Conservation (phyloP, 2,888 invertebrate species). For the Tetramorium bicarinatum region DNA sequence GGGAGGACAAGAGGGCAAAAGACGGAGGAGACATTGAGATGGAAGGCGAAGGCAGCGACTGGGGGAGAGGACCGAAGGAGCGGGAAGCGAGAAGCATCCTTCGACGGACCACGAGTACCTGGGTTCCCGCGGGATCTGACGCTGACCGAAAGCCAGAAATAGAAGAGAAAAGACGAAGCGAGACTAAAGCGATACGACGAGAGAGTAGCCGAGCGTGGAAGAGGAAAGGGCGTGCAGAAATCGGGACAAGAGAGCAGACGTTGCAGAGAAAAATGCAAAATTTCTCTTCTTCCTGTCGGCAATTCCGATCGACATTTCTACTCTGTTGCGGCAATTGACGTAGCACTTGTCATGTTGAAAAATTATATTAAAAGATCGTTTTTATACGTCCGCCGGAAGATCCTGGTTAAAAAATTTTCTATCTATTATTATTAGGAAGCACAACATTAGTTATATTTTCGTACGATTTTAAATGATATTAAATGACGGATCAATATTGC, state of each 20-base stretch:
- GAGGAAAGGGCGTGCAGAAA: conserved; percentile 41
- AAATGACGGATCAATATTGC: background rate
- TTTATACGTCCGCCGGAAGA: background rate
- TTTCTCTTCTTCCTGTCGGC: conserved; percentile 18
- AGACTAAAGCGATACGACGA: conserved; percentile 70
- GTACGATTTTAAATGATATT: background rate
- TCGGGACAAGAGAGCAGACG: conserved; percentile 59
- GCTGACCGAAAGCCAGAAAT: conserved; percentile 74
- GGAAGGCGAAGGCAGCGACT: conserved; percentile 18
- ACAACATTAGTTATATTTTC: background rate
- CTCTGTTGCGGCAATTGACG: conserved; percentile 7
- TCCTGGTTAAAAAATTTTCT: background rate
- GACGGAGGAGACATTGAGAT: conserved; percentile 45
- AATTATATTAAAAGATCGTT: background rate
- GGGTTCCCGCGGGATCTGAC: conserved; percentile 75
- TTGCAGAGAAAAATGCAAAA: conserved; percentile 52
- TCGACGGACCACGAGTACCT: conserved; percentile 71
- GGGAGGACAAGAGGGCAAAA: conserved; percentile 28
- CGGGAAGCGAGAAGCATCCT: conserved; percentile 65
- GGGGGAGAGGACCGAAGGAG: background rate
- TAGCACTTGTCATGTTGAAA: background rate
- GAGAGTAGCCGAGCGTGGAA: conserved; percentile 45
- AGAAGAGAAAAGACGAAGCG: conserved; percentile 70
- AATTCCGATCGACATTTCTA: conserved; percentile 25
- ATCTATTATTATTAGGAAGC: background rate